phyloP scores from a whole-genome alignment of 2,797 vertebrate species.

The Chaunax sp. region DNA sequence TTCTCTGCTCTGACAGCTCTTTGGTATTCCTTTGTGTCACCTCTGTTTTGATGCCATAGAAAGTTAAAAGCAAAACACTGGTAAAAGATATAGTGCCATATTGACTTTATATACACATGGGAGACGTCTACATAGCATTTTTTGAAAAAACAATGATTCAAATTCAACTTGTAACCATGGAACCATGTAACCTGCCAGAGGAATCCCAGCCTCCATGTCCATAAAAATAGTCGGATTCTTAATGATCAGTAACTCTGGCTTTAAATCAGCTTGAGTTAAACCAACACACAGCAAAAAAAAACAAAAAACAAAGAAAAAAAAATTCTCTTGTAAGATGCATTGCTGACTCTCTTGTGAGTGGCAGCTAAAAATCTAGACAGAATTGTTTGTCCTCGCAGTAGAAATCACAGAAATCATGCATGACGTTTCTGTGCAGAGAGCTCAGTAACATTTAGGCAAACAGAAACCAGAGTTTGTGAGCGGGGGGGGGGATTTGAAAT shows the following conservation, averaged over 20 bases:
- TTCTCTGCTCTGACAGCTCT: constrained; percentile 13
- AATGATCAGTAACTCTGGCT: background rate
- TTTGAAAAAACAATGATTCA: too few species aligned
- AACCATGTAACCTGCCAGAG: too few species aligned
- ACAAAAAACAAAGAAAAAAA: background rate
- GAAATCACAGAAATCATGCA: constrained; percentile 7
- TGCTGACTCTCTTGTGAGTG: background rate
- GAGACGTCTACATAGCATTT: too few species aligned
- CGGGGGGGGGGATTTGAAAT: constrained; percentile 7
- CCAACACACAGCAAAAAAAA: background rate
- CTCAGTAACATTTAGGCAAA: background rate
- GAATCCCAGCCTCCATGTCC: background rate
- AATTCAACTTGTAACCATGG: too few species aligned
- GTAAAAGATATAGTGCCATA: too few species aligned
- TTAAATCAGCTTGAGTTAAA: background rate
- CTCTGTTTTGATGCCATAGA: constrained; percentile 12
- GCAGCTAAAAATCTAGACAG: constrained; percentile 1
- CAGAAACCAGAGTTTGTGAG: constrained; percentile 6
- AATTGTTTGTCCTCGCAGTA: background rate
- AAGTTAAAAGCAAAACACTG: background rate
- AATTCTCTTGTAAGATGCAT: too few species aligned
- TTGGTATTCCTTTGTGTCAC: constrained; percentile 25
- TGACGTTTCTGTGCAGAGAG: constrained; percentile 1
- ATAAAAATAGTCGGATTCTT: background rate
- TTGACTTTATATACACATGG: too few species aligned